These are phyloP conservation scores for Phoxinus dragarum DNA, from an alignment of 2,797 vertebrate genomes.

Conservation along the genomic window DNA sequence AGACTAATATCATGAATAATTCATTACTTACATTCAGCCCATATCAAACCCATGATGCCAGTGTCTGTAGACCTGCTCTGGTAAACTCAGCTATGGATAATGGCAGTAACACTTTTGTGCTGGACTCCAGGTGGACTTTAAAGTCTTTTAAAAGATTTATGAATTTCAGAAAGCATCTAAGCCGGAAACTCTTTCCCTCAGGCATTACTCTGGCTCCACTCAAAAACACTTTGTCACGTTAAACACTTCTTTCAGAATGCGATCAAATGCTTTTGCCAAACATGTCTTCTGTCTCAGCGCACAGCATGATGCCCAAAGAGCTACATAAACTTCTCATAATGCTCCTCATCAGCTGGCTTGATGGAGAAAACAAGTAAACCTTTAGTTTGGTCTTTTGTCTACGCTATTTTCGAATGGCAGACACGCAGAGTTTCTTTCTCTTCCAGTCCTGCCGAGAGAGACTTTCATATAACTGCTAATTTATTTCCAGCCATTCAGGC, in stretches of 20 bases:
- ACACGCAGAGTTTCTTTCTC: constrained; percentile 28
- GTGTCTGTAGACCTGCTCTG: constrained; percentile 7
- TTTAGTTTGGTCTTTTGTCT: neutral
- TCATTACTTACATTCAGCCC: constrained; percentile 41
- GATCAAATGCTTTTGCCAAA: constrained; percentile 39
- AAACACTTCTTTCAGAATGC: constrained; percentile 45
- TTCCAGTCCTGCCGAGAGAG: constrained; percentile 51
- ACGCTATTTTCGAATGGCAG: neutral
- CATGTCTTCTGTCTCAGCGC: constrained; percentile 20
- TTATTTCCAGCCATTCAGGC: constrained; percentile 63
- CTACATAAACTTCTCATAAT: neutral
- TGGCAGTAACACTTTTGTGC: constrained; percentile 39
- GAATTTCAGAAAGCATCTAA: constrained; percentile 49
- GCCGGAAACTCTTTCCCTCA: constrained; percentile 27
- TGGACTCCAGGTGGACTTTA: constrained; percentile 38
- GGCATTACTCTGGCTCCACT: constrained; percentile 27
- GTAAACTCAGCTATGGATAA: constrained; percentile 26
- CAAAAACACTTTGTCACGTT: constrained; percentile 47
- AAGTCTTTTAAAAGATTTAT: constrained; percentile 49
- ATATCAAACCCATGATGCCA: constrained; percentile 42
- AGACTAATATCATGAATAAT: constrained; percentile 51
- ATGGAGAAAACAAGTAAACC: neutral
- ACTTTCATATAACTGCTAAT: constrained; percentile 64
- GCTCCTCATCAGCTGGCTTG: constrained; percentile 1
- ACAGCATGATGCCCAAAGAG: constrained; percentile 13